Evolutionary conservation across 1,140 invertebrate species (phyloP).

Genomic region (Cherax quadricarinatus): DNA sequence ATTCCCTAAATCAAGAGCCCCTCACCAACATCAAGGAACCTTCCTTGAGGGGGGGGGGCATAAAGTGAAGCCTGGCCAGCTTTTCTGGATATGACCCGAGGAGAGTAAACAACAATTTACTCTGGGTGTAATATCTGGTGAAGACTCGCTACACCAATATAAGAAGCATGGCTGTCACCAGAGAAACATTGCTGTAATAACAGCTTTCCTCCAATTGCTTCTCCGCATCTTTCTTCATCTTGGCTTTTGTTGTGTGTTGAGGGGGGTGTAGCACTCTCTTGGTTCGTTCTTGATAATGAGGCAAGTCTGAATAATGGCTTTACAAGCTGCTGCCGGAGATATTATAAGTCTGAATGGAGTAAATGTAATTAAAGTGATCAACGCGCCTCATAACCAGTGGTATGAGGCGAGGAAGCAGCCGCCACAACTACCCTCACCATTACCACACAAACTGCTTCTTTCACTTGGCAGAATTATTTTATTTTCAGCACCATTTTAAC

Average conservation of each 20-base stretch:
- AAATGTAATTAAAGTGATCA: conserved; percentile 34
- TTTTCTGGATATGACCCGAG: no score
- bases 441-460: no score
- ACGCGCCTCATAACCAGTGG: not conserved
- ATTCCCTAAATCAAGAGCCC: no score
- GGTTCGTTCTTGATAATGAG: not conserved
- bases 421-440: no score
- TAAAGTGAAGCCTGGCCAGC: no score
- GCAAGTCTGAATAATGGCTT: conserved; percentile 7
- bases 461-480: no score
- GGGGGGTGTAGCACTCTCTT: no score
- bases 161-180: not conserved
- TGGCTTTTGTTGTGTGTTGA: not conserved
- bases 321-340: conserved; percentile 12
- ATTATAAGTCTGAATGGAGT: conserved; percentile 10
- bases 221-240: not conserved
- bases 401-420: not conserved
- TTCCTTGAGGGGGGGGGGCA: no score
- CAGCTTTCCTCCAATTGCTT: not conserved
- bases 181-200: not conserved
- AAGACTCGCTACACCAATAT: not conserved
- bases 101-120: no score
- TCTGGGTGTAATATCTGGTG: not conserved
- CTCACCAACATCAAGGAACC: no score
- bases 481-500: no score